Conservation (phyloP, 2,113 vertebrate genomes). For the Caretta caretta region DNA sequence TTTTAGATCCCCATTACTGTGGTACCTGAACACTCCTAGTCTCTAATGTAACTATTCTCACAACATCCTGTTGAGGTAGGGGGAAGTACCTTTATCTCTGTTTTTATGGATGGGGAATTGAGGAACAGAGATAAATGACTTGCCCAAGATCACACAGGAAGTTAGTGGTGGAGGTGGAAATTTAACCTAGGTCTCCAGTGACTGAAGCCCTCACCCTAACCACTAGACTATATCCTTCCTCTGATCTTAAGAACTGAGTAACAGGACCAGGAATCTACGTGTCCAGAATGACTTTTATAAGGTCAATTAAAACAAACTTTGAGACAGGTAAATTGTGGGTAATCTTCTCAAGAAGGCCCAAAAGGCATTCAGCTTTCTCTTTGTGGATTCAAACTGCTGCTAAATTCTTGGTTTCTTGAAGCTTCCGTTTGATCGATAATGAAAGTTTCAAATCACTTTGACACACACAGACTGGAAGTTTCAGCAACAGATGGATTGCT, state of each 20-base stretch:
- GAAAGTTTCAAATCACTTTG: slow-evolving; percentile 23
- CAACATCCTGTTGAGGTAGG: neutral
- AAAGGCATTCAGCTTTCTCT: slow-evolving; percentile 14
- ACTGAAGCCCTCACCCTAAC: rapidly evolving
- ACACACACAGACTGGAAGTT: neutral
- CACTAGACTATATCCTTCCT: neutral
- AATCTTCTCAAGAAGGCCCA: rapidly evolving
- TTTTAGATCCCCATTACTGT: slow-evolving; percentile 29
- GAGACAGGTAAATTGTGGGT: neutral
- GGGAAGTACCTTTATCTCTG: neutral
- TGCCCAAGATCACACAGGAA: neutral
- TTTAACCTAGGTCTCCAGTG: neutral
- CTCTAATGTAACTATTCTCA: neutral
- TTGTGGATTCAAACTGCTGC: neutral
- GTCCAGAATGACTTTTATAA: neutral
- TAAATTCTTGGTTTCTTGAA: neutral
- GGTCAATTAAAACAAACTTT: neutral
- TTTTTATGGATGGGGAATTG: neutral
- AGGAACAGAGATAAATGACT: neutral
- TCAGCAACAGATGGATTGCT: neutral
- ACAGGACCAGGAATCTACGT: neutral
- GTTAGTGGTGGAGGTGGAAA: slow-evolving; percentile 12
- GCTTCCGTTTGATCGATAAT: neutral
- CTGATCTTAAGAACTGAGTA: neutral
- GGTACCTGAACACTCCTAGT: neutral